Evolutionary conservation across 2,888 invertebrate genomes (phyloP).

Genomic region (Thecophora atra): DNA sequence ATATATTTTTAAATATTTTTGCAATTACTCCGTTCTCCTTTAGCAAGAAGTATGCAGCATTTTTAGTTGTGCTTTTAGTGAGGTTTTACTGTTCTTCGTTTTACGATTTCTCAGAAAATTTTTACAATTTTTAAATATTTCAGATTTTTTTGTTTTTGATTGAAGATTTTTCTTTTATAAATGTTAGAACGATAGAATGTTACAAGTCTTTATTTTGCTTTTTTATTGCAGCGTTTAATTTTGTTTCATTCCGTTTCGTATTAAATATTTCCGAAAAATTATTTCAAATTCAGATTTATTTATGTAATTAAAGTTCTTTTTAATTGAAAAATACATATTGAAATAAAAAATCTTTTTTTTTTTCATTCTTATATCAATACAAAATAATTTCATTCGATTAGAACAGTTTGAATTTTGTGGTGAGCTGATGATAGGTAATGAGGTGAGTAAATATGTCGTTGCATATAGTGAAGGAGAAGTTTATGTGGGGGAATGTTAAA

Average conservation of each 20-base stretch:
- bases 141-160: constrained; percentile 36
- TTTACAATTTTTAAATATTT: constrained; percentile 34
- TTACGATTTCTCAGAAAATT: constrained; percentile 32
- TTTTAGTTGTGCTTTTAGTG: constrained; percentile 27
- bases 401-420: constrained; percentile 35
- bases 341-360: constrained; percentile 36
- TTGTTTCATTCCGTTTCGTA: constrained; percentile 36
- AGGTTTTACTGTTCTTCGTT: constrained; percentile 36
- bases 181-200: constrained; percentile 56
- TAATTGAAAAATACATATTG: constrained; percentile 44
- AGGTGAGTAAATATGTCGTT: constrained; percentile 19
- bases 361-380: constrained; percentile 44
- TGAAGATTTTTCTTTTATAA: constrained; percentile 48
- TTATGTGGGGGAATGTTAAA: constrained; percentile 1
- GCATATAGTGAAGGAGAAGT: constrained; percentile 4
- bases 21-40: constrained; percentile 29
- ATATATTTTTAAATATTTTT: constrained; percentile 28
- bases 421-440: constrained; percentile 6
- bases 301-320: constrained; percentile 40
- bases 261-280: constrained; percentile 38
- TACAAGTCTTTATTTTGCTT: constrained; percentile 66
- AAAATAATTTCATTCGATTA: constrained; percentile 42
- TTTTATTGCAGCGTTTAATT: constrained; percentile 47
- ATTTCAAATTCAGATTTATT: constrained; percentile 35
- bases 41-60: constrained; percentile 3